Base-by-base conservation (phyloP, 2,797 vertebrate genomes). In the Lithobates pipiens region DNA sequence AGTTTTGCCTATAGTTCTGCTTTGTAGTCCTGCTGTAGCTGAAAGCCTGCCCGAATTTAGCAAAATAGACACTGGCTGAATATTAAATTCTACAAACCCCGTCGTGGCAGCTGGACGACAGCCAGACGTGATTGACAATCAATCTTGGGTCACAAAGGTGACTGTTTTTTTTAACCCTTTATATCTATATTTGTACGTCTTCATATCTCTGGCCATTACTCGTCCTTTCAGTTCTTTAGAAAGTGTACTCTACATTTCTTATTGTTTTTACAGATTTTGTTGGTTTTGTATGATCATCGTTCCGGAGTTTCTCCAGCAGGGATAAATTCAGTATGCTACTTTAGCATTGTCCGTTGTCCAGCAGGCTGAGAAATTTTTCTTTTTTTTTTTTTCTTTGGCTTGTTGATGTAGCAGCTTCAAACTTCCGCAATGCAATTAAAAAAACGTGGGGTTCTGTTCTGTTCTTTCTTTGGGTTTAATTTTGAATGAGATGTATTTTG, bases 71-170 rank as follows among this genome's bases (percentile, higher is more conserved):
- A 18, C 50, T 54, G 50, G 50, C 50, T 54, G 50, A 18, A 4
- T 18, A 54, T 54, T 13, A 0, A 18, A 16, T 18, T 46, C 11
- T 46, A 46, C 11, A 3, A 46, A 46, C 15, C 50, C 50, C 13
- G 50, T 65, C 29, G 18, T 39, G 32, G 46, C 65, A 36, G 75
- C 46, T 7, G 9, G 46, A 71, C 11, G 7, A 11, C 8, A n/a
- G 36, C 21, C 25, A 9, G 83, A 63, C 9, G 69, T 65, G 13
- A n/a, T 44, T 63, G 83, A 85, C 83, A 85, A 85, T 85, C 69
- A 71, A 15, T 23, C 27, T 63, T 36, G 18, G 36, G 75, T 74
- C 68, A 54, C 10, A 21, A 25, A n/a, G 44, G 50, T 34, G 18
- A 57, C 50, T 2, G 11, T 50, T 13, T 54, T 21, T 80, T 80